Percentiles rank a stretch among this genome's conserved stretches.
phyloP scores from a whole-genome alignment of 1,140 invertebrate species.

The Philopotamus ludificatus region DNA sequence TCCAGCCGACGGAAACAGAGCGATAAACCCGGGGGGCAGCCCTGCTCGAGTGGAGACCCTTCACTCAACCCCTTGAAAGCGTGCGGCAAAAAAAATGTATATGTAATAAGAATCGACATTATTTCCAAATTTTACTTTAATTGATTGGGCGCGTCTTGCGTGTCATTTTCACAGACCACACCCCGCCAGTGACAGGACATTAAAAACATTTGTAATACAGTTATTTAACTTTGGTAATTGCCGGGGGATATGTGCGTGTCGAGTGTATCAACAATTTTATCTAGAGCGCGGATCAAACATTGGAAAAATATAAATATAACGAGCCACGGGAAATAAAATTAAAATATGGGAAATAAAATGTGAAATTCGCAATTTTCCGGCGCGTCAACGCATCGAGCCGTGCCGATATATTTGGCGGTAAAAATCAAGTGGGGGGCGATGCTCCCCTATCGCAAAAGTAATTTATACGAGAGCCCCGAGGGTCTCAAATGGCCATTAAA shows the following conservation, averaged over 20 bases:
- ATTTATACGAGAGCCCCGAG: constrained; percentile 16
- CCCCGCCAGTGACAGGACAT: too few species aligned
- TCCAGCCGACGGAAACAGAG: background rate
- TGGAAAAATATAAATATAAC: too few species aligned
- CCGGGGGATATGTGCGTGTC: background rate
- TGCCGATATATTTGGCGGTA: background rate
- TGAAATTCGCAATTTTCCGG: too few species aligned
- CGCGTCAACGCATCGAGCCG: background rate
- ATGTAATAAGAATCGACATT: too few species aligned
- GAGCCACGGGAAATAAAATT: too few species aligned
- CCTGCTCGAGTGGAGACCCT: background rate
- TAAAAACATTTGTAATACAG: too few species aligned
- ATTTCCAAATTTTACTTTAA: too few species aligned
- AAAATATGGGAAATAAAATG: background rate
- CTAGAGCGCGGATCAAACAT: background rate
- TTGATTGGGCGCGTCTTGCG: too few species aligned
- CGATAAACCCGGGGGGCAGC: background rate
- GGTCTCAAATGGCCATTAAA: constrained; percentile 24
- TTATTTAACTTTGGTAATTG: background rate
- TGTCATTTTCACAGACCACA: too few species aligned
- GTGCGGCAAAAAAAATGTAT: too few species aligned
- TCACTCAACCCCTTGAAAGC: too few species aligned
- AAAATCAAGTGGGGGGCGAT: constrained; percentile 15
- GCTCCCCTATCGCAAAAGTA: constrained; percentile 20
- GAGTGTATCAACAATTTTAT: background rate